Evolutionary conservation across 2,797 vertebrate genomes (phyloP), one percentile per base, ranked within the genome.

Genomic region (Myoxocephalus aenaeus): DNA sequence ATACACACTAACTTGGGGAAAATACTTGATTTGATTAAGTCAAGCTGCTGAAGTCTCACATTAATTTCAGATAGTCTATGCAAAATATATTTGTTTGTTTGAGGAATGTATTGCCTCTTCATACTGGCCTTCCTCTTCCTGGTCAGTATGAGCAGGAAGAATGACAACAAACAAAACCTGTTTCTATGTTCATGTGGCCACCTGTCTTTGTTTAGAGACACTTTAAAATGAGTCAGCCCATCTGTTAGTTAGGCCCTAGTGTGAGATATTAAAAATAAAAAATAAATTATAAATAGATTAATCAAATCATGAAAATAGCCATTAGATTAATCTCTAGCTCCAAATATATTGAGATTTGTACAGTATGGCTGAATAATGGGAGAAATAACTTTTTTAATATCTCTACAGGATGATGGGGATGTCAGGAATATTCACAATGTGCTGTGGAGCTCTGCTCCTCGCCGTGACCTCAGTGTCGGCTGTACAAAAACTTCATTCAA

Each of bases 341-440:
- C 34, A 34, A 34, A 34, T 34, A 34, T 34, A 34, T 34, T 34
- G 34, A 34, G 34, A 34, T 32, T 32, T 2, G n/a, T 20, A 65
- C 14, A 66, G 12, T 15, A 1, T 10, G 3, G 1, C 40, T 63
- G 2, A 75, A 40, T 6, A 59, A 48, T 48, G 3, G 0, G 11
- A 2, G 5, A 1, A 62, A 3, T 61, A 36, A 48, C 14, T 8
- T 71, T 74, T 38, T 20, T 2, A 13, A 59, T 74, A 4, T 81
- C 29, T 14, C 18, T 34, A 73, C 80, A 90, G 91, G 79, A 90
- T 56, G 63, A 67, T 40, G 86, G 79, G 53, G 77, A 76, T 64
- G 25, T 25, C 54, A 3, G 42, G 65, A 73, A 48, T 62, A 73
- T 17, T 61, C 18, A 22, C 2, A 3, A 20, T 51, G 36, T 14